Percentiles rank a stretch among this genome's conserved stretches.
Conservation (phyloP, 2,888 invertebrate species). For the Ormyrus nitidulus region DNA sequence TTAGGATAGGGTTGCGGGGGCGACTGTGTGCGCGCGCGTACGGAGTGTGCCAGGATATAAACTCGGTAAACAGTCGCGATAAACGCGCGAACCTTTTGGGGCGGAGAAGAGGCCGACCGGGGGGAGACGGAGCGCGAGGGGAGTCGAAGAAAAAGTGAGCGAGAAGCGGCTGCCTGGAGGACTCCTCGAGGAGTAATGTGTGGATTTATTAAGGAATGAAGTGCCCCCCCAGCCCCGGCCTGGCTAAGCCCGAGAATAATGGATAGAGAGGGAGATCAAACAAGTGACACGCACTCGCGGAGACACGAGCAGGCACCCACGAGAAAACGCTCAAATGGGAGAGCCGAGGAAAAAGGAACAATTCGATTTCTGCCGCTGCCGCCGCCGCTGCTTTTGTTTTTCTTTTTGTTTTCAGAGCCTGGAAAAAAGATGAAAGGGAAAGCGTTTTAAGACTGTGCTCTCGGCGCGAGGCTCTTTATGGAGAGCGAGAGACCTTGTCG, state of each 20-base stretch:
- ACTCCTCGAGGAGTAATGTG: conserved; percentile 35
- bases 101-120: conserved; percentile 17
- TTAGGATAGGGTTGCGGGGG: not conserved
- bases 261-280: conserved; percentile 42
- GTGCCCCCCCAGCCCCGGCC: not conserved
- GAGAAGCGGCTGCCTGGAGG: conserved; percentile 13
- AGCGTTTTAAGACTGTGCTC: not conserved
- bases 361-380: conserved; percentile 22
- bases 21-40: not conserved
- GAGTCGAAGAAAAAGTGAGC: conserved; percentile 40
- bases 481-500: not conserved
- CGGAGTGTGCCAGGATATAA: conserved; percentile 62
- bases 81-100: conserved; percentile 56
- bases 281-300: conserved; percentile 27
- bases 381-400: not conserved
- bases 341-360: conserved; percentile 11
- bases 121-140: conserved; percentile 4
- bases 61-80: conserved; percentile 67
- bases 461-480: not conserved
- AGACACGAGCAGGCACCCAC: not conserved
- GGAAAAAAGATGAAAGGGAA: not conserved
- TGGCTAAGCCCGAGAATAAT: conserved; percentile 30
- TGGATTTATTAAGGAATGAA: conserved; percentile 53
- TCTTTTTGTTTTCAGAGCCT: not conserved
- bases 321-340: not conserved